phyloP scores from a whole-genome alignment of 2,113 vertebrate genomes.

The Gavialis gangeticus region DNA sequence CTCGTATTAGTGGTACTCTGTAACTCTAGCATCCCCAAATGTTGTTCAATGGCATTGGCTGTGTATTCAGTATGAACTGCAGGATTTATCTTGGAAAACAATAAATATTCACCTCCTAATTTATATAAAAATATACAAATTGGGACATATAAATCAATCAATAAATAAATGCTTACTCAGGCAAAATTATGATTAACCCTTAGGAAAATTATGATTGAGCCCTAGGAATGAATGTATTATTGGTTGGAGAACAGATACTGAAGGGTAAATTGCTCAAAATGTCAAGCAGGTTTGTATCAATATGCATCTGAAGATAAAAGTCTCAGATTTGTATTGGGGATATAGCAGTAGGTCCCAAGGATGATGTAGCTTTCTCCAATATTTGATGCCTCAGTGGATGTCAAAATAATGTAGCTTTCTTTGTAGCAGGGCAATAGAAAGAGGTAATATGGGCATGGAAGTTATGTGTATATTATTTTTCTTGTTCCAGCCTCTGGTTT shows the following conservation, averaged over 20 bases:
- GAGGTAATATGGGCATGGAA: neutral
- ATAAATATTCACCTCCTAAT: too few species aligned
- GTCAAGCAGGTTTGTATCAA: neutral
- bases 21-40: neutral
- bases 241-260: neutral
- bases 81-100: too few species aligned
- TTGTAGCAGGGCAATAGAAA: neutral
- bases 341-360: neutral
- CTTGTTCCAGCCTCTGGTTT: slow-evolving; percentile 88
- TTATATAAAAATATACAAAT: neutral
- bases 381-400: neutral
- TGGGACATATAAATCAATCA: neutral
- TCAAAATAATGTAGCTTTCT: neutral
- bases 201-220: too few species aligned
- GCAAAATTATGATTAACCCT: neutral
- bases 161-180: neutral
- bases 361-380: neutral
- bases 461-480: slow-evolving; percentile 24
- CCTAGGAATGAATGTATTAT: neutral
- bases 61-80: accelerated
- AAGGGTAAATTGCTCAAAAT: neutral
- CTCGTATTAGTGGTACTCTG: neutral
- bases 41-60: neutral
- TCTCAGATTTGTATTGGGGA: neutral
- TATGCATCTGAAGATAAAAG: neutral